Percentiles rank a stretch among this genome's conserved stretches.
Conservation (phyloP, 2,113 vertebrate species). For the Dasyornis broadbenti region DNA sequence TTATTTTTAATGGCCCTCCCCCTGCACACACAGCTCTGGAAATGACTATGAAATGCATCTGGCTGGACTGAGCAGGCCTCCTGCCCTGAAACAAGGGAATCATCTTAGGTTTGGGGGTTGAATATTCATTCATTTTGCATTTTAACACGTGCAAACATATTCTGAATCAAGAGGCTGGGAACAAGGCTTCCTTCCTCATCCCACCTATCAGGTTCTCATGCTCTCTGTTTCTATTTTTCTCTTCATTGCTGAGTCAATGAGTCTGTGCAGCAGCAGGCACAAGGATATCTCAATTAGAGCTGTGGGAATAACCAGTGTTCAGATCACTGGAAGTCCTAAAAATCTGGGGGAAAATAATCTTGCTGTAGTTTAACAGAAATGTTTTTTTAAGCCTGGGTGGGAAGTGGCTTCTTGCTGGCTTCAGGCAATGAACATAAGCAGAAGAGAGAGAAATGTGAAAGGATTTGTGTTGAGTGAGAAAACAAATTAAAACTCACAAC, state of each 20-base stretch:
- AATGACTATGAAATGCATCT: not conserved
- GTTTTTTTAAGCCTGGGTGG: not conserved
- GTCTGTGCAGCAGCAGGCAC: not conserved
- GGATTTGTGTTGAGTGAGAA: not conserved
- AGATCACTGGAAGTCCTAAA: not conserved
- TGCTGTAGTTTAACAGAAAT: not conserved
- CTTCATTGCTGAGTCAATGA: fast-evolving
- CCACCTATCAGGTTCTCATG: not conserved
- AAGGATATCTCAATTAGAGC: not conserved
- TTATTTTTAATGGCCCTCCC: slow-evolving; percentile 2
- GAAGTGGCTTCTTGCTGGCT: not conserved
- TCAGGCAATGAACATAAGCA: not conserved
- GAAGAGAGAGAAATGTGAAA: not conserved
- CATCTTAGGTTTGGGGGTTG: not conserved
- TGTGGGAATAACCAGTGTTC: not conserved
- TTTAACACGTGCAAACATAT: not conserved
- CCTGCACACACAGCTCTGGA: fast-evolving
- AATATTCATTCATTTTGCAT: not conserved
- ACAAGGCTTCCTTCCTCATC: not conserved
- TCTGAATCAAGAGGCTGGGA: not conserved
- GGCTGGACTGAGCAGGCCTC: not conserved
- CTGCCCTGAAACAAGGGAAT: not conserved
- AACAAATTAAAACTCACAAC: not conserved
- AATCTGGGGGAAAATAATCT: not conserved
- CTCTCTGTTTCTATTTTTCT: not conserved